Percentiles rank a stretch among this genome's conserved stretches.
These are phyloP conservation scores for Drosophila eugracilis DNA, from an alignment of 1,140 invertebrate species.

Conservation along the genomic window DNA sequence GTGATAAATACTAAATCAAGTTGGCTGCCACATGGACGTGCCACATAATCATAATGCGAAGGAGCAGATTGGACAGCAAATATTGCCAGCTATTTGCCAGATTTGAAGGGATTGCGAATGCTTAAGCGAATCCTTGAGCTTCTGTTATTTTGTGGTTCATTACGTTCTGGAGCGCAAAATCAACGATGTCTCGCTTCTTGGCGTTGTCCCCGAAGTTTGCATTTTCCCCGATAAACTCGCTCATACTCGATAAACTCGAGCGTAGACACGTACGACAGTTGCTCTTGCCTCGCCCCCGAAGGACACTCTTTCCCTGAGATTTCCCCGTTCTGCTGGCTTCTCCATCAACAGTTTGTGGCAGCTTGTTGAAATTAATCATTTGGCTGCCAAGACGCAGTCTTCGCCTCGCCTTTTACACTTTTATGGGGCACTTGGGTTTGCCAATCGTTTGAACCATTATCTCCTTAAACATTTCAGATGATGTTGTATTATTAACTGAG, in stretches of 20 bases:
- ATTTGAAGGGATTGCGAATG: conserved; percentile 7
- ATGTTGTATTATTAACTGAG: too few species aligned
- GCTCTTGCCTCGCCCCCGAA: neutral
- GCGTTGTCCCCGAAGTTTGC: conserved; percentile 54
- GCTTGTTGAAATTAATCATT: conserved; percentile 82
- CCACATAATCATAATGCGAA: conserved; percentile 18
- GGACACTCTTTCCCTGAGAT: conserved; percentile 11
- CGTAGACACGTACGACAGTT: conserved; percentile 54
- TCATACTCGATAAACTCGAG: conserved; percentile 64
- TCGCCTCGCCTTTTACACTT: neutral
- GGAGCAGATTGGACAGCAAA: conserved; percentile 38
- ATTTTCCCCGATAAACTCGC: conserved; percentile 46
- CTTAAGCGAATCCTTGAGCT: conserved; percentile 20
- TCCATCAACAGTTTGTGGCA: conserved; percentile 71
- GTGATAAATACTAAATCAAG: conserved; percentile 33
- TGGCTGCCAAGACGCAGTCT: conserved; percentile 63
- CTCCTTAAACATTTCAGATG: too few species aligned
- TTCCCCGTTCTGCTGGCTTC: conserved; percentile 6
- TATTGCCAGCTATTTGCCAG: conserved; percentile 20
- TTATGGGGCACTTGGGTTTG: too few species aligned
- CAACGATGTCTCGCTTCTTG: conserved; percentile 48
- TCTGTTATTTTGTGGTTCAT: conserved; percentile 69
- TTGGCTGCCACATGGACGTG: conserved; percentile 16
- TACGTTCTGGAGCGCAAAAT: conserved; percentile 72
- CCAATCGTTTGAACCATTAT: too few species aligned